Conservation (phyloP, 2,888 invertebrate genomes). For the Timema cristinae region DNA sequence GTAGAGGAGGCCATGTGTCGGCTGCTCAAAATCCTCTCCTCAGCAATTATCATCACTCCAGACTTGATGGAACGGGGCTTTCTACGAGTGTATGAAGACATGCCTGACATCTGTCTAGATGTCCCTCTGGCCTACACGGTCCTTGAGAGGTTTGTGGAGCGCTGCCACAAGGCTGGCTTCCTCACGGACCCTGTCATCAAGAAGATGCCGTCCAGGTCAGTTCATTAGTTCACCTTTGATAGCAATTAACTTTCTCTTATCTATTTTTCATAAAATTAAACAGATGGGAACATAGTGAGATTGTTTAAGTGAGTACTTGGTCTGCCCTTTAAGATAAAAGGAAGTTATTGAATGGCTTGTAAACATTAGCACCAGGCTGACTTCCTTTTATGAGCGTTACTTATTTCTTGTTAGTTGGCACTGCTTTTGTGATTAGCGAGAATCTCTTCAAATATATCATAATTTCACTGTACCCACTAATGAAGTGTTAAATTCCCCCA, state of each 20-base stretch:
- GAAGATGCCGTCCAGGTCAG: conserved; percentile 71
- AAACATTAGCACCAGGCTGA: too few relatives aligned
- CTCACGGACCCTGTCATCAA: conserved; percentile 69
- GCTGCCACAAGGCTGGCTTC: conserved; percentile 68
- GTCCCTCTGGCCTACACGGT: conserved; percentile 87
- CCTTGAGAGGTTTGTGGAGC: conserved; percentile 79
- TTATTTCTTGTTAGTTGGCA: too few relatives aligned
- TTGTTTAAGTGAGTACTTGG: too few relatives aligned
- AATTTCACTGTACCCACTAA: too few relatives aligned
- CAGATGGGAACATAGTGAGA: too few relatives aligned
- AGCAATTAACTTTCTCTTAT: neutral
- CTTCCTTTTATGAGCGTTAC: too few relatives aligned
- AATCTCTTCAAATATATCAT: too few relatives aligned
- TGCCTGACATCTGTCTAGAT: conserved; percentile 87
- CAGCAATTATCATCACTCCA: conserved; percentile 72
- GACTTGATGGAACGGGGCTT: conserved; percentile 90
- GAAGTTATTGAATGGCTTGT: neutral
- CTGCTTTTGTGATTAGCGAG: too few relatives aligned
- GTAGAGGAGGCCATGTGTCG: conserved; percentile 78
- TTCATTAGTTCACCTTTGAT: neutral
- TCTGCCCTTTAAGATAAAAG: too few relatives aligned
- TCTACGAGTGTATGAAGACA: conserved; percentile 78
- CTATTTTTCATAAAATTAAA: neutral
- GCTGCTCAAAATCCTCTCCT: conserved; percentile 70
- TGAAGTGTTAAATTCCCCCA: too few relatives aligned